Evolutionary conservation across 2,797 vertebrate species (phyloP).

Genomic region (Schizothorax lantsangensis): DNA sequence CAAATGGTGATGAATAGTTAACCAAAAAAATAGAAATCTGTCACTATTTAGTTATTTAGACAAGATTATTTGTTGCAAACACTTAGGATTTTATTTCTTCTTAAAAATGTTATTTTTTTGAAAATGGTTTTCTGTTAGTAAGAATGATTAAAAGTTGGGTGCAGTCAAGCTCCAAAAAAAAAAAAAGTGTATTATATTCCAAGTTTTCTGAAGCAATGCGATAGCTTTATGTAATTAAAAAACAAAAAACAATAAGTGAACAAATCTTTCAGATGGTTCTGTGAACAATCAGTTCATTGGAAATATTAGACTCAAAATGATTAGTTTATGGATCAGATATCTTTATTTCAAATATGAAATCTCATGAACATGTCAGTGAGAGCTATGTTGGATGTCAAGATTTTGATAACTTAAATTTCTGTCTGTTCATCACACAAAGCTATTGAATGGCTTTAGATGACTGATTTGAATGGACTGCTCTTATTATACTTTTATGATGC

Average conservation of each 20-base stretch:
- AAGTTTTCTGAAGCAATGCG: not conserved
- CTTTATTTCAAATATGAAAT: not conserved
- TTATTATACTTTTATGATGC: not conserved
- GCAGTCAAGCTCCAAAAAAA: not conserved
- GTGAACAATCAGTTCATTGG: not conserved
- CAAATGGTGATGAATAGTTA: not conserved
- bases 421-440: not conserved
- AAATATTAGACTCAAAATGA: not conserved
- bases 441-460: not conserved
- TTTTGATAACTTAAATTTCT: not conserved
- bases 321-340: not conserved
- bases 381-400: not conserved
- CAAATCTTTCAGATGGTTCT: not conserved
- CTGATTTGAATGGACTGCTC: not conserved
- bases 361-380: not conserved
- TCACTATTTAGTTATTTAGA: not conserved
- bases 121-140: too few relatives aligned
- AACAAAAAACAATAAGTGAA: not conserved
- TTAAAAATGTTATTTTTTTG: not conserved
- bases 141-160: too few relatives aligned
- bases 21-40: not conserved
- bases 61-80: not conserved
- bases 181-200: not conserved
- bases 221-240: not conserved
- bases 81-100: too few relatives aligned